Evolutionary conservation across 2,888 invertebrate species (phyloP), one percentile per base, ranked within the genome.

Genomic region (Synanthedon vespiformis): DNA sequence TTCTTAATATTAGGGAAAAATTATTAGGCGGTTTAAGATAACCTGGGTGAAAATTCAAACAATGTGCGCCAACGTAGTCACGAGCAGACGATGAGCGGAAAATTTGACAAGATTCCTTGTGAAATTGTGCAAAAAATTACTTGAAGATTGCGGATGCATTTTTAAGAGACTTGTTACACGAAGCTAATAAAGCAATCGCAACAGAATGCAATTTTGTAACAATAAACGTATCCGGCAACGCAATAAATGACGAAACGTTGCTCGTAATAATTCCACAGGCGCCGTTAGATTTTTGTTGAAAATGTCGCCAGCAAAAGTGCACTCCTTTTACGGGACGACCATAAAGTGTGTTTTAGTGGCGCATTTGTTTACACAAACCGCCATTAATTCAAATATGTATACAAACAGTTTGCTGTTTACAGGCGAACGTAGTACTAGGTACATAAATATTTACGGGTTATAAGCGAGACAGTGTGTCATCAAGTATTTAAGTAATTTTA

Each of bases 401-500:
- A 64, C 60, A 62, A 64, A 67, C 68, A 61, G 66, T 68, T 63
- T 65, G 64, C 61, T 64, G 66, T 75, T 76, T 72, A 76, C 63
- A 63, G 61, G 57, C 59, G 56, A 61, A 64, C 22, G 22, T 22
- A 18, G 18, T n/a, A n/a, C n/a, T 18, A 4, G 22, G 22, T 22
- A 22, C 61, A 65, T 71, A 77, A 74, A 77, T 75, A 77, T 75
- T 77, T 74, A 76, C 70, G 61, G 59, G 61, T 55, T 49, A 57
- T 55, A 57, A 59, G 55, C 55, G 56, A 53, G 63, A 65, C 61
- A 56, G 55, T 55, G 57, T 63, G 71, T 73, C 75, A 72, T 77
- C 70, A 75, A 74, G 77, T 74, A 73, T 75, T 76, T 79, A 74
- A 73, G 77, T 74, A 75, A 83, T 84, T 83, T 80, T 76, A 77